Percentiles rank a stretch among this genome's conserved stretches.
Conservation (phyloP, 2,797 vertebrate genomes). For the Tapirus indicus region DNA sequence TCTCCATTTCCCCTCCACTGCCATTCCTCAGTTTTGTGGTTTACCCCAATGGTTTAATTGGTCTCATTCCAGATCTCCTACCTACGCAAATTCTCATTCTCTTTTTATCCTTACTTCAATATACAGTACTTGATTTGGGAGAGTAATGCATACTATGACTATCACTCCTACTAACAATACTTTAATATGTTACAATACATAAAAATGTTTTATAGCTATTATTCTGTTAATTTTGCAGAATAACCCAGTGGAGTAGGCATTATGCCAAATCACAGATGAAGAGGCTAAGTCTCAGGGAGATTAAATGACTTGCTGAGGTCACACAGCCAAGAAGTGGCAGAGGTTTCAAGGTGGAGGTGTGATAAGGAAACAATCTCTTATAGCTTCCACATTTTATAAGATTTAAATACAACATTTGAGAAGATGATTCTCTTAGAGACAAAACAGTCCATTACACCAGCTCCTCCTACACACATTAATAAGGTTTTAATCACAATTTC, state of each 20-base stretch:
- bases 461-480: background rate
- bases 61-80: background rate
- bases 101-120: background rate
- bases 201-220: background rate
- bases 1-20: background rate
- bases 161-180: background rate
- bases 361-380: background rate
- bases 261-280: background rate
- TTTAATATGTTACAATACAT: background rate
- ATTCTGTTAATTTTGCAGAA: background rate
- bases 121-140: background rate
- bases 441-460: background rate
- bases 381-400: background rate
- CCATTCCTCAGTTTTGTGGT: background rate
- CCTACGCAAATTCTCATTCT: background rate
- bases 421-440: background rate
- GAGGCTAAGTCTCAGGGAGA: background rate
- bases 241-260: background rate
- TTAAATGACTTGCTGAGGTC: background rate
- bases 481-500: background rate
- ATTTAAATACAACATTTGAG: conserved; percentile 2
- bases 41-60: background rate
- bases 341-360: background rate
- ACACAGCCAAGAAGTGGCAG: background rate
- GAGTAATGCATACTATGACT: background rate